Conservation (phyloP, 1,140 invertebrate genomes). For the Campoletis sonorensis region DNA sequence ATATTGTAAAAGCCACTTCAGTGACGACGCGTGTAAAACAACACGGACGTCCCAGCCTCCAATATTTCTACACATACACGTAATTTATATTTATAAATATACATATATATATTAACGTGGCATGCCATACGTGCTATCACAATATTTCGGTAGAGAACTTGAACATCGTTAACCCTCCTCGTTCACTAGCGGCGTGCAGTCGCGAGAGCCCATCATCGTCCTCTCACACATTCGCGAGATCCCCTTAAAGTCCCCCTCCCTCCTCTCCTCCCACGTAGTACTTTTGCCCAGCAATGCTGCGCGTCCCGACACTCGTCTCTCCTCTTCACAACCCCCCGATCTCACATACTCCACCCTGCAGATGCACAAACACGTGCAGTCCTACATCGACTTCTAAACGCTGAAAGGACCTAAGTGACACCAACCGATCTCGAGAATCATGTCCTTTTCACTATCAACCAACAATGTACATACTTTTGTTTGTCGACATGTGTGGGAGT, state of each 20-base stretch:
- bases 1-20: constrained; percentile 20
- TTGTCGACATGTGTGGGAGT: neutral
- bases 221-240: constrained; percentile 24
- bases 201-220: constrained; percentile 40
- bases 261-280: neutral
- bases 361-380: constrained; percentile 8
- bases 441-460: neutral
- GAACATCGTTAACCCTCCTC: constrained; percentile 50
- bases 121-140: constrained; percentile 37
- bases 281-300: constrained; percentile 8
- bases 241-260: constrained; percentile 11
- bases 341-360: constrained; percentile 7
- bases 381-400: neutral
- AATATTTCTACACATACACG: neutral
- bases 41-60: constrained; percentile 49
- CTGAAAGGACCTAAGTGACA: neutral
- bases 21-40: constrained; percentile 63
- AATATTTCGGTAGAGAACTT: constrained; percentile 52
- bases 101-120: neutral
- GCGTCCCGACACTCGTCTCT: constrained; percentile 38
- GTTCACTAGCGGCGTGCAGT: constrained; percentile 16
- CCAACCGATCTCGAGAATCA: neutral
- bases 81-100: no score
- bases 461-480: neutral
- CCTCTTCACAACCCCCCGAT: constrained; percentile 38